Evolutionary conservation across 2,113 vertebrate species (phyloP).

Genomic region (Nicator chloris): DNA sequence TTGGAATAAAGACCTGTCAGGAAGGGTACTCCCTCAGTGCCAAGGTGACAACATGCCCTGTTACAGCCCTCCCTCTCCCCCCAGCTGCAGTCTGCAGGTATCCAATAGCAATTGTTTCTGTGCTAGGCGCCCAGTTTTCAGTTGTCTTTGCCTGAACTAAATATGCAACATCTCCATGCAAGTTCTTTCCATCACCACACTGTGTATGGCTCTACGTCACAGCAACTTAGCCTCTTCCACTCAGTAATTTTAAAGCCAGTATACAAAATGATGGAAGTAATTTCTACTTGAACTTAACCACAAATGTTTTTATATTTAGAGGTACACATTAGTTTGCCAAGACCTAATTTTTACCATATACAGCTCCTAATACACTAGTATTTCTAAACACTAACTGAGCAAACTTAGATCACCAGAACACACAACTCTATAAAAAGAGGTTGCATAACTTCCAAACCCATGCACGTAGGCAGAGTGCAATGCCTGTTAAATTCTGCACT

Average conservation of each 20-base stretch:
- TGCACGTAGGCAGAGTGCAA: conserved; percentile 29
- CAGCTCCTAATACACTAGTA: neutral
- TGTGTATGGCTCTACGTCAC: accelerated
- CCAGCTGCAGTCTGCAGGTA: neutral
- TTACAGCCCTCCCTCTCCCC: neutral
- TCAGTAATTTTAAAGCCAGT: neutral
- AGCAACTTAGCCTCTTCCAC: neutral
- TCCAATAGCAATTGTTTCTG: neutral
- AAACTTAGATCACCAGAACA: neutral
- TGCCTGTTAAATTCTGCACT: conserved; percentile 4
- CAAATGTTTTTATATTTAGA: neutral
- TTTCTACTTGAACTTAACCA: neutral
- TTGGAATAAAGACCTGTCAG: neutral
- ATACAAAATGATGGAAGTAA: neutral
- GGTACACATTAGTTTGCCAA: neutral
- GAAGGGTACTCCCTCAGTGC: neutral
- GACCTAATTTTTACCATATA: neutral
- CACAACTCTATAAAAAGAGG: conserved; percentile 28
- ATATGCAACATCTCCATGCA: neutral
- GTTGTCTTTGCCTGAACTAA: neutral
- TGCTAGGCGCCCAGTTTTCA: neutral
- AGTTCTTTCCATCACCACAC: neutral
- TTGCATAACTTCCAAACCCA: conserved; percentile 25
- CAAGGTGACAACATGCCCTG: neutral
- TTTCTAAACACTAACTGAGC: neutral